Conservation (phyloP, 2,797 vertebrate genomes). For the Mus spretus region DNA sequence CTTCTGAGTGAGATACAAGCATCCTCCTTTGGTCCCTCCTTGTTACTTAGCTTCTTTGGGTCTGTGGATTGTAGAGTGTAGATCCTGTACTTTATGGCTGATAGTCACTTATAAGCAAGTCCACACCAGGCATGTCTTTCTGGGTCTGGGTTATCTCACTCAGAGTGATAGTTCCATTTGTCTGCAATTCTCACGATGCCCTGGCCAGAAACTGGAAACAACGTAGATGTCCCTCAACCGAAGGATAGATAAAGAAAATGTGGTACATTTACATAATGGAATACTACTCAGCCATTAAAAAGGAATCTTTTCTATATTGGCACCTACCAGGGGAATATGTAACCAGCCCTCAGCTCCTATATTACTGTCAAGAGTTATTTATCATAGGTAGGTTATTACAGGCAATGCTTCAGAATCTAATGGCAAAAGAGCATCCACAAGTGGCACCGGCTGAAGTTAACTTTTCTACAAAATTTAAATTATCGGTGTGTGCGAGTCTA, state of each 20-base stretch:
- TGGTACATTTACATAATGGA: not conserved
- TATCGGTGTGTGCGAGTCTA: slow-evolving; percentile 45
- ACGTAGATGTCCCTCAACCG: not conserved
- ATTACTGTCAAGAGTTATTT: slow-evolving; percentile 71
- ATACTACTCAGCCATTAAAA: not conserved
- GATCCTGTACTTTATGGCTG: not conserved
- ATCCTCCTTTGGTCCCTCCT: not conserved
- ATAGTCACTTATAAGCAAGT: not conserved
- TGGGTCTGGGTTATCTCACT: not conserved
- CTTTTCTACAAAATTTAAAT: slow-evolving; percentile 62
- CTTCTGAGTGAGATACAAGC: not conserved
- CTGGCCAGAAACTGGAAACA: not conserved
- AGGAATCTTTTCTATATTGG: slow-evolving; percentile 73
- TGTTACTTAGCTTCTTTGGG: not conserved
- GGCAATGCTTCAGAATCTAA: slow-evolving; percentile 72
- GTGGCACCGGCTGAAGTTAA: slow-evolving; percentile 68
- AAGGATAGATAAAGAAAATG: not conserved
- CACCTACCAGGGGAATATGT: slow-evolving; percentile 78
- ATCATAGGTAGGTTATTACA: not conserved
- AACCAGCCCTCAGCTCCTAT: slow-evolving; percentile 78
- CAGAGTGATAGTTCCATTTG: not conserved
- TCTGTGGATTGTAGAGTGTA: not conserved
- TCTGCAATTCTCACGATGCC: not conserved
- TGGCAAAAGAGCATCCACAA: slow-evolving; percentile 17
- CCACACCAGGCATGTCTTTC: not conserved